Evolutionary conservation across 2,113 vertebrate species (phyloP).

Genomic region (Spea bombifrons): DNA sequence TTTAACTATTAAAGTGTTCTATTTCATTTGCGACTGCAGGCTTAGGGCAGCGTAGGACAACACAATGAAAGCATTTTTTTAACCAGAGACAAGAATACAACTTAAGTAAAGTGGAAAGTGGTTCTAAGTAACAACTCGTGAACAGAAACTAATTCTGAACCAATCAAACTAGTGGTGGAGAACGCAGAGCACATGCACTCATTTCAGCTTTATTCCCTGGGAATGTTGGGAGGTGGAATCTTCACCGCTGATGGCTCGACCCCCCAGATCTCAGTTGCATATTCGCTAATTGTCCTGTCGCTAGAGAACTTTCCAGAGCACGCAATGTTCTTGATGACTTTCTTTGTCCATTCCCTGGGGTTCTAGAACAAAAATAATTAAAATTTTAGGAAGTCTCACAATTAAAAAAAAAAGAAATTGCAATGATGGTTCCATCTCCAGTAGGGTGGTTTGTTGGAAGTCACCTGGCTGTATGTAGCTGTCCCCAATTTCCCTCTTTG

Average conservation of each 20-base stretch:
- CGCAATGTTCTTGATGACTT: conserved; percentile 80
- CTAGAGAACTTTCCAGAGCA: conserved; percentile 85
- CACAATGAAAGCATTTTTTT: too few species aligned
- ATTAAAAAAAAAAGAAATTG: too few species aligned
- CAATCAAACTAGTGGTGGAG: conserved; percentile 29
- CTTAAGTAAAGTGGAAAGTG: too few species aligned
- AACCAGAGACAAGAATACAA: too few species aligned
- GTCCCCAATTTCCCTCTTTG: too few species aligned
- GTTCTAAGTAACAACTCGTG: conserved; percentile 7
- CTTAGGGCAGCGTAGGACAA: too few species aligned
- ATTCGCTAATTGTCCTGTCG: conserved; percentile 78
- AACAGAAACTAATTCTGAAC: conserved; percentile 21
- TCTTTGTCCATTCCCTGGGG: conserved; percentile 77
- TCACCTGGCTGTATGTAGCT: too few species aligned
- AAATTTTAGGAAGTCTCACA: too few species aligned
- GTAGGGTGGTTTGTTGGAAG: too few species aligned
- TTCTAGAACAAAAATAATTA: conserved; percentile 68
- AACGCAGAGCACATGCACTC: conserved; percentile 21
- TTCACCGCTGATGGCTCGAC: conserved; percentile 76
- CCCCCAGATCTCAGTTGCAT: conserved; percentile 79
- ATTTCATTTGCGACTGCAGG: too few species aligned
- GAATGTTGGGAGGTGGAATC: conserved; percentile 75
- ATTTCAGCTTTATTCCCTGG: conserved; percentile 64
- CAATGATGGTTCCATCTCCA: too few species aligned
- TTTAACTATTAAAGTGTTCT: too few species aligned